Evolutionary conservation across 2,888 invertebrate genomes (phyloP), one percentile per base, ranked within the genome.

Genomic region (Syritta pipiens): DNA sequence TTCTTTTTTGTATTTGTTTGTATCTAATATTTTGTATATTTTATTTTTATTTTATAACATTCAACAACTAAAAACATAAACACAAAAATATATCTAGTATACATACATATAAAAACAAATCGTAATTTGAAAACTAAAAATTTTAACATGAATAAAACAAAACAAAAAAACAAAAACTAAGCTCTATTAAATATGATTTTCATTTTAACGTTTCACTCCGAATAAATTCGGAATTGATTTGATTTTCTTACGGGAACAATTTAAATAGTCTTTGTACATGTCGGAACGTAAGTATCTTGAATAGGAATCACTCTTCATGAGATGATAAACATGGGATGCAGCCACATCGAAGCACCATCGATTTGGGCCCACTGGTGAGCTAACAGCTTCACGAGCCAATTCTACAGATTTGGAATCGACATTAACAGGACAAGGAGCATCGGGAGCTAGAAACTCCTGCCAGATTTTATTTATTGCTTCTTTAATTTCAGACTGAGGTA

Each of bases 271-370:
- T 91, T 98, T 98, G 90, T 99, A 99, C 95, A 98, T 97, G 84
- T 99, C 99, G 0, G 98, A 99, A 82, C 99, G 94, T 59, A 99
- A 91, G 88, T 99, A 99, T 83, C 99, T 92, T 60, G 98, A 98
- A 88, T 99, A 99, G 86, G 97, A 98, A 90, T 99, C 99, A 82
- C 97, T 97, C 88, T 99, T 99, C 99, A 99, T 99, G 84, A 99
- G 91, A 86, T 98, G 97, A 89, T 98, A 99, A 32, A 99, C 98
- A 90, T 99, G 99, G 4, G 97, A 98, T 89, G 98, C 97, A 60
- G 99, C 99, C 86, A 97, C 96, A 87, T 99, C 99, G 89, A 98
- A 99, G 85, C 95, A 96, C 93, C 97, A 98, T 84, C 97, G 92
- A 88, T 97, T 97, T 0, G 96, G 94, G 79, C 92, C 93, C 83